Evolutionary conservation across 1,140 invertebrate species (phyloP), one percentile per base, ranked within the genome.

Genomic region (Daktulosphaira vitifoliae): DNA sequence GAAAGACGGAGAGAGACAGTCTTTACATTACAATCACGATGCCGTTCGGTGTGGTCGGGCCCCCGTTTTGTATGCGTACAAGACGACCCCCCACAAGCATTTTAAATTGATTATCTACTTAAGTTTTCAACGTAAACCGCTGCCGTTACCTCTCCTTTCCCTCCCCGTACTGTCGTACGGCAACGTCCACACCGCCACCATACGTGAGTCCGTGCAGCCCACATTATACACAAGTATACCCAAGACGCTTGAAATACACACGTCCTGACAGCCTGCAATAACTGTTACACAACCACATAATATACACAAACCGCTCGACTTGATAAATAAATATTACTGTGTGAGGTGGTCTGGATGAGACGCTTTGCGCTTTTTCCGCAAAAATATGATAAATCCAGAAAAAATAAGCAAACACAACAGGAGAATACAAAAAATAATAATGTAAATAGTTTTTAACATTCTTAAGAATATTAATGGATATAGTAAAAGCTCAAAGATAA

Each of bases 61-160:
- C 53, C 53, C 53, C 38, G 53, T 59, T 38, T n/a, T 7, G 46
- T 48, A 42, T 54, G 11, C 15, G 3, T 23, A 20, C 39, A 38
- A 59, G 8, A 16, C 54, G 54, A 59, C 54, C 54, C 54, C 54
- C 54, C 54, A 44, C 54, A 44, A 59, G 39, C 54, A 44, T 59
- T 59, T 46, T 59, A 59, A 59, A 59, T 59, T 59, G 54, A 59
- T 59, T 59, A 59, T 59, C 54, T 59, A 44, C 54, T 44, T 26
- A 16, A 25, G 54, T 59, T 59, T 59, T 26, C 54, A 59, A 59
- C 39, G 23, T 59, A 6, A 1, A n/a, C 52, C 37, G 33, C 52
- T 33, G 22, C 13, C 38, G 8, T 3, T 7, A 11, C 53, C 20
- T n/a, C 22, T 20, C 53, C 8, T 20, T n/a, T 5, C 52, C 37